Evolutionary conservation across 2,888 invertebrate genomes (phyloP), one percentile per base, ranked within the genome.

Genomic region (Reticulitermes lucifugus): DNA sequence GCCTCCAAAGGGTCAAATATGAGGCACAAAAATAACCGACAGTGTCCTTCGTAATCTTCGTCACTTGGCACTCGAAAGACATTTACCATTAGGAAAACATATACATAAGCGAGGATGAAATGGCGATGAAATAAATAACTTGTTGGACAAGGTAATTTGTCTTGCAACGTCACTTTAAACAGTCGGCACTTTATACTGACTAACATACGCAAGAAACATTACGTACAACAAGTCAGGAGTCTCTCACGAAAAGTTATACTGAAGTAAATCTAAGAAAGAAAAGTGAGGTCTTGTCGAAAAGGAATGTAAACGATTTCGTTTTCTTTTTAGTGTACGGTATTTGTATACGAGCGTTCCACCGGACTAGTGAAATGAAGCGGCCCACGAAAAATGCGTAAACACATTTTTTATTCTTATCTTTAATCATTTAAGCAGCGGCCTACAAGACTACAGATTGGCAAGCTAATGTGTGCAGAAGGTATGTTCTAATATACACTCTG

Each of bases 221-320:
- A 65, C 65, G 10, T 65, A 25, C 6, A 12, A 7, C 1, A 65
- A 6, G 65, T 4, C 10, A 60, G 21, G 1, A 65, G n/a, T 7
- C n/a, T 25, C 65, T 65, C 65, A 65, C n/a, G 65, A 25, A n/a
- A 65, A 65, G 65, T n/a, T n/a, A n/a, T 2, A 65, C n/a, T 65
- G 25, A 65, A 65, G n/a, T 25, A 65, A 65, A 25, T 65, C 65
- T 65, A 25, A 65, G 65, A 6, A 65, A n/a, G 65, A 65, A 25
- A 65, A 65, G 25, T 65, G n/a, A 65, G 65, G n/a, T 65, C 65
- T n/a, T 65, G 65, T 65, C 65, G n/a, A 65, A 65, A 65, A 65
- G 25, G 65, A 65, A 65, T 65, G n/a, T 65, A 65, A 65, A 65
- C n/a, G 6, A 25, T 65, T 65, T 65, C n/a, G 25, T 65, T 65